Base-by-base conservation (phyloP, 2,113 vertebrate species). In the Dasyurus viverrinus region DNA sequence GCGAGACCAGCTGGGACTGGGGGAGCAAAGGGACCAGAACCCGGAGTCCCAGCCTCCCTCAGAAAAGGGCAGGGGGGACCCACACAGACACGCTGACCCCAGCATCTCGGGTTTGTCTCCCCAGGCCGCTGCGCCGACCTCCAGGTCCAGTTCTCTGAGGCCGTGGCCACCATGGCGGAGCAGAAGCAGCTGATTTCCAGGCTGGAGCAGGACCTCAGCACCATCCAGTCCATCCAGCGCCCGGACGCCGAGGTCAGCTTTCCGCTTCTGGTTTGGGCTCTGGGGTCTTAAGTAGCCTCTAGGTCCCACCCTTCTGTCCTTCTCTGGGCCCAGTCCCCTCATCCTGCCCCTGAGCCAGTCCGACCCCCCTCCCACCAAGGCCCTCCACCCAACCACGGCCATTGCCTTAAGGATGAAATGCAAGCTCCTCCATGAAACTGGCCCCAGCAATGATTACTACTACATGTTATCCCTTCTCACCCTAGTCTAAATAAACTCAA, bases 121-220 rank as follows among this genome's bases (percentile, higher is more conserved):
- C 0, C 98, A 99, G 99, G 99, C 54, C 99, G 99, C 94, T 99
- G 99, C 19, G 97, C 99, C 0, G 99, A 99, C 96, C 98, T 99
- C 93, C 99, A 99, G 98, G 89, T 98, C 95, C 99, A 99, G 96
- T 98, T 99, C 97, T 98, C 99, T 0, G 98, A 99, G 30, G 99
- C 99, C 0, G 98, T 98, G 90, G 97, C 98, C 90, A 98, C 98
- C 0, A 98, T 98, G 10, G 94, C 98, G 0, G 99, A 99, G 95
- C 99, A 99, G 98, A 99, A 99, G 97, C 99, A 99, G 93, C 99
- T 99, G 30, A 99, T 99, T 23, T 96, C 99, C 93, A 99, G 99
- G 92, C 98, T 99, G 98, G 99, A 99, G 97, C 99, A 99, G 0
- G 99, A 99, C 98, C 99, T 99, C 89, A 99, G 99, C 99, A 99